Evolutionary conservation across 2,888 invertebrate genomes (phyloP).

Genomic region (Caenorhabditis sp.): DNA sequence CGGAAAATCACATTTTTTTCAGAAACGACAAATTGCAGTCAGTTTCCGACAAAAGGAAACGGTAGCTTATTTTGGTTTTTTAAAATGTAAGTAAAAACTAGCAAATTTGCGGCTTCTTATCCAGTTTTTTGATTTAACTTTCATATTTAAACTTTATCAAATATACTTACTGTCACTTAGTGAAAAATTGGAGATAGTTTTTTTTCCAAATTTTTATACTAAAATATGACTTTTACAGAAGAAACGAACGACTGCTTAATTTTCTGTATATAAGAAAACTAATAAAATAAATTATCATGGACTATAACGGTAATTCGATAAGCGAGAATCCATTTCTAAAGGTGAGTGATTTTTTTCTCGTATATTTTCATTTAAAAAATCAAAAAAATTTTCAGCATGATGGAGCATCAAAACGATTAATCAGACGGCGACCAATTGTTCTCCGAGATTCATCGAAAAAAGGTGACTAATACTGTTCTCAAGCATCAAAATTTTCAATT

Average conservation of each 20-base stretch:
- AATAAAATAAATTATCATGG: constrained; percentile 15
- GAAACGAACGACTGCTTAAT: constrained; percentile 10
- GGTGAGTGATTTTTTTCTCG: constrained; percentile 6
- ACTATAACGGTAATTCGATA: constrained; percentile 35
- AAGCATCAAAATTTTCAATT: background rate
- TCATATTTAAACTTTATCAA: too few relatives aligned
- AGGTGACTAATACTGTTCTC: constrained; percentile 12
- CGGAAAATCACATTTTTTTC: background rate
- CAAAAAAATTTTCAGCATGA: constrained; percentile 29
- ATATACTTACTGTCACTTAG: too few relatives aligned
- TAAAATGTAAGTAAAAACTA: background rate
- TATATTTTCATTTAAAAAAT: background rate
- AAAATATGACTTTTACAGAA: constrained; percentile 18
- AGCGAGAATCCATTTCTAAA: constrained; percentile 39
- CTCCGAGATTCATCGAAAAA: constrained; percentile 31
- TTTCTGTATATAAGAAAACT: constrained; percentile 17
- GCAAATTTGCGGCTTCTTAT: too few relatives aligned
- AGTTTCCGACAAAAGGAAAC: constrained; percentile 8
- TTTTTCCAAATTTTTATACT: too few relatives aligned
- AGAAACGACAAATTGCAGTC: background rate
- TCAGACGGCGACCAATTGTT: constrained; percentile 33
- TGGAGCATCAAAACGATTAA: constrained; percentile 31
- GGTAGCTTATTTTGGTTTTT: constrained; percentile 26
- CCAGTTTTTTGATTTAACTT: too few relatives aligned
- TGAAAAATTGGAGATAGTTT: too few relatives aligned